Percentiles rank a stretch among this genome's conserved stretches.
Evolutionary conservation across 2,113 vertebrate species (phyloP).

Genomic region (Equus przewalskii): DNA sequence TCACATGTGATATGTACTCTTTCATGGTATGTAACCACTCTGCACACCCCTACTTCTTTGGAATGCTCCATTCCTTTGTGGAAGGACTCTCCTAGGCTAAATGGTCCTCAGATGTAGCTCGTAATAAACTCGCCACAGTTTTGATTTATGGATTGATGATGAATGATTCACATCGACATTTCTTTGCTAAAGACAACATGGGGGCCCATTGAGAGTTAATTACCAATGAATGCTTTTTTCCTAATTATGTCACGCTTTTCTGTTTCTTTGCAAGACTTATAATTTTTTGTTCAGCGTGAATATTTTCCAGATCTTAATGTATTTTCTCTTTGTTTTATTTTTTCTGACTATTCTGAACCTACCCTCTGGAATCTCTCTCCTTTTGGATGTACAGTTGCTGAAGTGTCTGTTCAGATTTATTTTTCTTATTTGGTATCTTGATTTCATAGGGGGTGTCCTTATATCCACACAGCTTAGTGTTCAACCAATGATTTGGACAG

Average conservation of each 20-base stretch:
- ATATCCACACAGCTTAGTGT: neutral
- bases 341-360: neutral
- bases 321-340: neutral
- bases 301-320: neutral
- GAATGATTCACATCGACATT: too few relatives aligned
- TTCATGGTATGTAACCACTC: too few relatives aligned
- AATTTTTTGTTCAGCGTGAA: neutral
- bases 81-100: too few relatives aligned
- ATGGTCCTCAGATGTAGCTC: too few relatives aligned
- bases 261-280: neutral
- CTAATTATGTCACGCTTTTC: neutral
- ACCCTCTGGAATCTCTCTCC: neutral
- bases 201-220: neutral
- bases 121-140: too few relatives aligned
- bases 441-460: neutral
- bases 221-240: neutral
- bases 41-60: too few relatives aligned
- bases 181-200: neutral
- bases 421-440: neutral
- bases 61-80: too few relatives aligned
- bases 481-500: neutral
- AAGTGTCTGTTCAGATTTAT: neutral
- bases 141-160: too few relatives aligned
- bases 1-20: too few relatives aligned
- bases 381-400: neutral